Percentiles rank a stretch among this genome's conserved stretches.
Conservation (phyloP, 1,140 invertebrate genomes). For the Patella vulgata region DNA sequence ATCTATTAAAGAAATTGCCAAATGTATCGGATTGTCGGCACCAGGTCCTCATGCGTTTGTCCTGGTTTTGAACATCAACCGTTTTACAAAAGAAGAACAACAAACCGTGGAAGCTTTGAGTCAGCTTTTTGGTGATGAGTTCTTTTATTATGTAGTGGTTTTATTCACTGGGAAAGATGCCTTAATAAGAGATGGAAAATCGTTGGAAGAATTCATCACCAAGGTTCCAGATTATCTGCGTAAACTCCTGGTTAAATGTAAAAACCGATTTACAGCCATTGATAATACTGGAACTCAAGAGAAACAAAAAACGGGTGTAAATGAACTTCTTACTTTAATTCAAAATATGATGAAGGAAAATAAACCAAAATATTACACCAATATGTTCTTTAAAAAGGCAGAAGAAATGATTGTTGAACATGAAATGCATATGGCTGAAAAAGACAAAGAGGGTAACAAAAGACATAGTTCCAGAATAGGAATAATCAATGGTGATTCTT, state of each 20-base stretch:
- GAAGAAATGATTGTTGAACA: too few relatives aligned
- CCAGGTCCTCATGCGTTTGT: conserved; percentile 19
- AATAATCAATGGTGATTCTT: too few relatives aligned
- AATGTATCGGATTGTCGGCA: not conserved
- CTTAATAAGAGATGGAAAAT: not conserved
- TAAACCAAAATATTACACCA: too few relatives aligned
- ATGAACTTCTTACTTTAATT: too few relatives aligned
- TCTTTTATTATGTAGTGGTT: conserved; percentile 8
- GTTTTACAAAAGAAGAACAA: conserved; percentile 19
- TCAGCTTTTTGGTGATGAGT: conserved; percentile 4
- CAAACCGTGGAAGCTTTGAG: not conserved
- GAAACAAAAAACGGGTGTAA: too few relatives aligned
- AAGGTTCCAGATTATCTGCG: not conserved
- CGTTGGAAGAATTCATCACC: not conserved
- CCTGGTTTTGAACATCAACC: conserved; percentile 1
- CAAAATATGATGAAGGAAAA: too few relatives aligned
- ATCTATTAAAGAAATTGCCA: not conserved
- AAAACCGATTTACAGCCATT: conserved; percentile 1
- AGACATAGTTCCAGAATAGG: too few relatives aligned
- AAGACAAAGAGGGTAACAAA: too few relatives aligned
- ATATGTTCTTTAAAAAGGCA: too few relatives aligned
- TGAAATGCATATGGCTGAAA: too few relatives aligned
- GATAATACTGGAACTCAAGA: conserved; percentile 13
- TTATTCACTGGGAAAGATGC: conserved; percentile 11
- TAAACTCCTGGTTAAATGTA: conserved; percentile 3